Evolutionary conservation across 2,113 vertebrate genomes (phyloP), one percentile per base, ranked within the genome.

Genomic region (Neofelis nebulosa): DNA sequence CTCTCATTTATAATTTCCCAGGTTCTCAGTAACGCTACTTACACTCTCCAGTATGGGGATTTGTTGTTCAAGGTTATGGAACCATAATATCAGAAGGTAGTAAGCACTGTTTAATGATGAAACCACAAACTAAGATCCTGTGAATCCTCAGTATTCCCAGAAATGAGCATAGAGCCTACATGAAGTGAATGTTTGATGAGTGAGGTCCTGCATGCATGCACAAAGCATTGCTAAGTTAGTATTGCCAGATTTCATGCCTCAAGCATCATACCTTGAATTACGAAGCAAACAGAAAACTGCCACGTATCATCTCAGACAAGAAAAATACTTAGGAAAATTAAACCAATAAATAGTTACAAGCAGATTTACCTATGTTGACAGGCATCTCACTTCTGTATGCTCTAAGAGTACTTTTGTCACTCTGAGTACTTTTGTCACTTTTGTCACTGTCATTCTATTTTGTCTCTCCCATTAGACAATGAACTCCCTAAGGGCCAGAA

Each of bases 341-440:
- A 55, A 36, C 33, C 48, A 7, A 0, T 5, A 36, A 18, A 23
- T 8, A 69, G 18, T 73, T 29, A n/a, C 18, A 16, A 14, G 73
- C 36, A 66, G 76, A 50, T 9, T 5, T 33, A 7, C 38, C 68
- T 25, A 5, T 12, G 66, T 38, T 33, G 25, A 27, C 23, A 13
- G 0, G 18, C 33, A 9, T 21, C 50, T 55, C 19, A 0, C 76
- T n/a, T 31, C 15, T 1, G 9, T 1, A 0, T 0, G 31, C 7
- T 68, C 81, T 36, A 63, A 15, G 9, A 63, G 38, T 15, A 9
- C 21, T 15, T 31, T 73, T 61, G 57, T 27, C 45, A n/a, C 38
- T 57, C 57, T 61, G 8, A 63, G 38, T 15, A 9, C 21, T 15
- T n/a, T 73, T 61, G 48, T 27, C 45, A 6, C 25, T 16, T 36